These are phyloP conservation scores for Nycteola revayana DNA, from an alignment of 2,888 invertebrate genomes.

Conservation along the genomic window DNA sequence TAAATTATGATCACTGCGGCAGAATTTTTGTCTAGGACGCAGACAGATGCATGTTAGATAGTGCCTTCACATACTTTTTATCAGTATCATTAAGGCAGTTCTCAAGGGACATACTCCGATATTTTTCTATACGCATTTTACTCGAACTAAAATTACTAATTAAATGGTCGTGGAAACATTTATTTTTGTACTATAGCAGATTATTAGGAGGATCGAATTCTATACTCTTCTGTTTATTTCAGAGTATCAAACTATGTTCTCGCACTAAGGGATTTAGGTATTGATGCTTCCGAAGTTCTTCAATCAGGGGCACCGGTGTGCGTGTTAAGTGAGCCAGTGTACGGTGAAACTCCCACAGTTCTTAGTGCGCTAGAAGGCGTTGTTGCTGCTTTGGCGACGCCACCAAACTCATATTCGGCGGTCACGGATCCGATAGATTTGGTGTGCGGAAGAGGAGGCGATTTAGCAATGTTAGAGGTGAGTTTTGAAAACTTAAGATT, in stretches of 20 bases:
- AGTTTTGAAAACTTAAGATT: too few species aligned
- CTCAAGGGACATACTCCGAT: too few species aligned
- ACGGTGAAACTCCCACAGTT: constrained; percentile 77
- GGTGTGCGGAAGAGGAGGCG: constrained; percentile 90
- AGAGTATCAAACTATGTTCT: constrained; percentile 85
- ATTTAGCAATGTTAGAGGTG: constrained; percentile 88
- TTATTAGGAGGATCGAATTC: too few species aligned
- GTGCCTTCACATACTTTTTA: too few species aligned
- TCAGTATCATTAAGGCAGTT: too few species aligned
- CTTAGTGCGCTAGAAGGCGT: constrained; percentile 66
- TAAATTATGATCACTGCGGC: too few species aligned
- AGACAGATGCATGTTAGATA: too few species aligned
- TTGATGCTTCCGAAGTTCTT: constrained; percentile 68
- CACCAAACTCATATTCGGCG: constrained; percentile 91
- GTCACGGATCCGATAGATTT: constrained; percentile 90
- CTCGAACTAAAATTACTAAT: too few species aligned
- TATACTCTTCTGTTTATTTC: constrained; percentile 15
- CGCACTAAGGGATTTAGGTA: constrained; percentile 86
- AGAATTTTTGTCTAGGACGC: too few species aligned
- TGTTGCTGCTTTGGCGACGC: constrained; percentile 84
- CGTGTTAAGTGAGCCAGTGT: constrained; percentile 75
- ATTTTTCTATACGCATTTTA: too few species aligned
- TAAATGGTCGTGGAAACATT: too few species aligned
- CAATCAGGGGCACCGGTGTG: constrained; percentile 62
- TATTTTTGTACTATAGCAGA: too few species aligned